Base-by-base conservation (phyloP, 2,888 invertebrate species). In the Caenorhabditis afra region DNA sequence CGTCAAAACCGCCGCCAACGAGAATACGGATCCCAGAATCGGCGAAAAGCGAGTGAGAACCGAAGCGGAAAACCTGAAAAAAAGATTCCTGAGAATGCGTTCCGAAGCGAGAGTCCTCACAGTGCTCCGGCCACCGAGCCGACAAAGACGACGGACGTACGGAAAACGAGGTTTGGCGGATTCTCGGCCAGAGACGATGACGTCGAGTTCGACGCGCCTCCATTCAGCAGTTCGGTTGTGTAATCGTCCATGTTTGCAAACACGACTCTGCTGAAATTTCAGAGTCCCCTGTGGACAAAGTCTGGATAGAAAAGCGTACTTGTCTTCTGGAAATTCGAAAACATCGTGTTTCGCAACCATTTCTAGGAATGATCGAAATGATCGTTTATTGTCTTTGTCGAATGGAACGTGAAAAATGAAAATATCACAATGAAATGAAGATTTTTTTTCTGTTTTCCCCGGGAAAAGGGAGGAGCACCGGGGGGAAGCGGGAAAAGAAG, bases 271-370 rank as follows among this genome's bases (percentile, higher is more conserved):
- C 41, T 41, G 14, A 2, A 41, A 3, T 45, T 45, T 20, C 2
- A 20, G 23, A 18, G 44, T 59, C 18, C 12, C 11, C 4, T 12
- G n/a, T n/a, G n/a, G n/a, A n/a, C n/a, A n/a, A 29, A 1, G 1
- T 16, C 29, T 35, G n/a, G 1, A 1, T 16, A 20, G n/a, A n/a
- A 20, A 5, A 29, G 35, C 68, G 18, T 23, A 79, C 79, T 68
- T 62, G 49, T 74, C 74, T 45, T 79, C 79, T 29, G 79, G 79
- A 74, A 79, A 79, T 22, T 79, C 79, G 53, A 62, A 74, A 44
- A 73, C 66, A 47, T 67, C 67, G 12, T 58, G 45, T 49, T 64
- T 41, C 37, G 52, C 45, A 57, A 22, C 50, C 52, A 74, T 74
- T 45, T 45, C 22, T 58, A 58, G 20, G 41, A 74, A 59, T 50